Percentiles rank a stretch among this genome's conserved stretches.
Conservation (phyloP, 2,797 vertebrate genomes). For the Acanthopagrus latus region DNA sequence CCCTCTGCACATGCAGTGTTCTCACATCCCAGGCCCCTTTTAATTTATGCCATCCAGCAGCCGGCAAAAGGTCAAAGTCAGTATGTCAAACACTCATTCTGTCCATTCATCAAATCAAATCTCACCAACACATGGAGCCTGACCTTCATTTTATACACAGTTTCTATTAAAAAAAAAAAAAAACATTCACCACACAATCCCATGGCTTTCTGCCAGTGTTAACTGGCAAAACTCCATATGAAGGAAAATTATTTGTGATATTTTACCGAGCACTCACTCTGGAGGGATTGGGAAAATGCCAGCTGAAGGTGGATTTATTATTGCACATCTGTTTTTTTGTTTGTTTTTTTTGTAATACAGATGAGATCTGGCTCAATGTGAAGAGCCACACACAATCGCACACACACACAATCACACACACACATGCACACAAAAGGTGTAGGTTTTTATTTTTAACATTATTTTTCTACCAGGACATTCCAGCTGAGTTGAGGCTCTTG, state of each 20-base stretch:
- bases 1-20: background rate
- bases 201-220: slow-evolving; percentile 20
- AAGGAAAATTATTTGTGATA: slow-evolving; percentile 17
- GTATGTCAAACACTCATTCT: slow-evolving; percentile 36
- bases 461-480: background rate
- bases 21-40: slow-evolving; percentile 11
- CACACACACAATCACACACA: background rate
- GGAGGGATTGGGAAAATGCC: background rate
- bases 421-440: no score
- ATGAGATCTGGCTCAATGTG: background rate
- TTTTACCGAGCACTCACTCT: slow-evolving; percentile 30
- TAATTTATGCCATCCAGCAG: slow-evolving; percentile 42
- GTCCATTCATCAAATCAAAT: slow-evolving; percentile 58
- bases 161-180: slow-evolving; percentile 19
- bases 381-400: background rate
- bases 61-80: slow-evolving; percentile 49
- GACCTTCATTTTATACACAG: slow-evolving; percentile 50
- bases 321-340: background rate
- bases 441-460: no score
- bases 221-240: slow-evolving; percentile 8
- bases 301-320: slow-evolving; percentile 18
- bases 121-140: slow-evolving; percentile 41
- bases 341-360: background rate
- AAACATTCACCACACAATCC: slow-evolving; percentile 21
- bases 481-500: background rate